A percentile compares a stretch with the other conserved stretches of the same genome.
Evolutionary conservation across 2,888 invertebrate genomes (phyloP).

Genomic region (Nymphalis c-album): DNA sequence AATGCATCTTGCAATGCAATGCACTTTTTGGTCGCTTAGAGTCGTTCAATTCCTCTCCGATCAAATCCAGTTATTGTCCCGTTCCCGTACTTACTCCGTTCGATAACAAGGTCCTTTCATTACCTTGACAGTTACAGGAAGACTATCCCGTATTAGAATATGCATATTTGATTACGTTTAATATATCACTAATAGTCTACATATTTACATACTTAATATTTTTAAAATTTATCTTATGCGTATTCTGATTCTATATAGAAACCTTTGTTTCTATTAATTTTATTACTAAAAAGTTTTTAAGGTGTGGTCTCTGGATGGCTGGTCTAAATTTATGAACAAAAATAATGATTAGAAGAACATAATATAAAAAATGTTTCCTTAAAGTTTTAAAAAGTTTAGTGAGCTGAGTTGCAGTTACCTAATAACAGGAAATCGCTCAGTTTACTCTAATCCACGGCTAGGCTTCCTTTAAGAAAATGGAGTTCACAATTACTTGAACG

Average conservation of each 20-base stretch:
- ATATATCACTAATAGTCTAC: too few species aligned
- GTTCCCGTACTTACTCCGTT: slow-evolving; percentile 46
- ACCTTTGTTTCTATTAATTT: too few species aligned
- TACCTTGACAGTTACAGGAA: slow-evolving; percentile 52
- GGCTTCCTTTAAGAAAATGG: slow-evolving; percentile 40
- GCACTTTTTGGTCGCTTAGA: slow-evolving; percentile 66
- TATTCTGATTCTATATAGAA: too few species aligned
- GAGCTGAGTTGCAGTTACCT: slow-evolving; percentile 32
- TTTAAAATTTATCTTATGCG: too few species aligned
- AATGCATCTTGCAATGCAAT: slow-evolving; percentile 53
- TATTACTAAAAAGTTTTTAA: too few species aligned
- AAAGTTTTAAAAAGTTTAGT: not conserved
- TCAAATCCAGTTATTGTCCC: slow-evolving; percentile 43
- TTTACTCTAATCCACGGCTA: slow-evolving; percentile 31
- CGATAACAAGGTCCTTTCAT: slow-evolving; percentile 55
- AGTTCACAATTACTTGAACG: slow-evolving; percentile 35
- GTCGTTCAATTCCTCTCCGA: slow-evolving; percentile 31
- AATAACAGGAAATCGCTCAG: slow-evolving; percentile 47
- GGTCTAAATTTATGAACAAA: too few species aligned
- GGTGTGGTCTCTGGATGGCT: too few species aligned
- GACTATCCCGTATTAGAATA: slow-evolving; percentile 2
- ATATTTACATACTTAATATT: too few species aligned
- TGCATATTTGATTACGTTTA: not conserved
- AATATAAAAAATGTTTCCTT: not conserved
- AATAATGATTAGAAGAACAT: not conserved